Conservation (phyloP, 2,113 vertebrate genomes). For the Onychorhynchus coronatus region DNA sequence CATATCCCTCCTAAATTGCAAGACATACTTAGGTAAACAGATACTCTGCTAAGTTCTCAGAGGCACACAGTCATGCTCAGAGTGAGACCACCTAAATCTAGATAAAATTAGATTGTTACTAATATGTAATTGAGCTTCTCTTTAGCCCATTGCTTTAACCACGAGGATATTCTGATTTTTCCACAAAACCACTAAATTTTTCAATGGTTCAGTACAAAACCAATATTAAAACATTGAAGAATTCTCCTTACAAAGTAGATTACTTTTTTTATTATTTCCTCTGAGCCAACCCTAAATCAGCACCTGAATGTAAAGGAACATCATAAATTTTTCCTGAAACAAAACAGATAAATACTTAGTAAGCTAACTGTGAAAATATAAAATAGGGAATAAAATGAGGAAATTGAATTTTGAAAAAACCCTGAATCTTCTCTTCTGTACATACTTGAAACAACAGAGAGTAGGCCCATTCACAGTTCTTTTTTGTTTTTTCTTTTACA, state of each 20-base stretch:
- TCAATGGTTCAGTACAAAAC: neutral
- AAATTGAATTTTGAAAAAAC: neutral
- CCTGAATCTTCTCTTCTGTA: neutral
- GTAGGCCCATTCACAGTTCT: neutral
- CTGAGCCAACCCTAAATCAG: neutral
- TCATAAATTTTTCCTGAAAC: accelerated
- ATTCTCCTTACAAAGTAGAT: neutral
- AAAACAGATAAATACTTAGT: neutral
- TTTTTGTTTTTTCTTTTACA: neutral
- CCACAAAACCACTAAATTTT: neutral
- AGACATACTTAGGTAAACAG: neutral
- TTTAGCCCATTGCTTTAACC: neutral
- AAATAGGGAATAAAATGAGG: neutral
- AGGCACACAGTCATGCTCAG: neutral
- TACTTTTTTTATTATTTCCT: neutral
- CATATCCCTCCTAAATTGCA: neutral
- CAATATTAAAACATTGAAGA: neutral
- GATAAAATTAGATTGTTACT: neutral
- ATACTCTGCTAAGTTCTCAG: neutral
- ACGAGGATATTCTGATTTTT: neutral
- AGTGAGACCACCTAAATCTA: neutral
- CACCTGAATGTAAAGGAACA: neutral
- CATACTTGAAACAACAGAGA: neutral
- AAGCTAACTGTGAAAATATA: neutral
- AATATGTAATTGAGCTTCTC: neutral